phyloP scores from a whole-genome alignment of 2,113 vertebrate genomes.

The Rousettus leschenaultii region DNA sequence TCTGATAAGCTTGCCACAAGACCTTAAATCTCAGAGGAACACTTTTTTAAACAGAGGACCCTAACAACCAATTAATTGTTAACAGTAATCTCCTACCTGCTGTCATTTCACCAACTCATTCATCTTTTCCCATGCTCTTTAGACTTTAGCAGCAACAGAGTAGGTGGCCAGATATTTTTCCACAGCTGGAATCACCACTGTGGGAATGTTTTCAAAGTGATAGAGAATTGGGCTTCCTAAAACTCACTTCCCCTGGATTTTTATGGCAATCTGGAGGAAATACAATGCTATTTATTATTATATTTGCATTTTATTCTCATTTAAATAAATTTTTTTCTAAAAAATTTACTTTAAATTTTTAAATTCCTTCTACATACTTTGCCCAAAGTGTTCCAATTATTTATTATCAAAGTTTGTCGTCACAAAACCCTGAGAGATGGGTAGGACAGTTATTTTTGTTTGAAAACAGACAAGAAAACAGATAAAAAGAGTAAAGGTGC shows the following conservation, averaged over 20 bases:
- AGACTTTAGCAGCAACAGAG: background rate
- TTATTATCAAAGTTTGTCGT: background rate
- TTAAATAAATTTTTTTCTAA: background rate
- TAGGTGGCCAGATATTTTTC: background rate
- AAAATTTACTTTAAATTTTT: background rate
- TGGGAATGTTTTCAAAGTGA: background rate
- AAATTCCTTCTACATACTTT: background rate
- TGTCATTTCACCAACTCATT: background rate
- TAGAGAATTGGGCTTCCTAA: background rate
- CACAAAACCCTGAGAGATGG: background rate
- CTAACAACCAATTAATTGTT: constrained; percentile 1
- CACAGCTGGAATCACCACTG: background rate
- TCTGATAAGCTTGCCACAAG: background rate
- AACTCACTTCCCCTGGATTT: background rate
- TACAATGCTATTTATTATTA: background rate
- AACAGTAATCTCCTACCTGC: background rate
- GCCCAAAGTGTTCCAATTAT: background rate
- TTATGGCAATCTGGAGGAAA: background rate
- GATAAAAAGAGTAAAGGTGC: background rate
- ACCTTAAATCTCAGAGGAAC: background rate
- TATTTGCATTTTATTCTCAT: background rate
- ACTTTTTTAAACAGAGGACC: background rate
- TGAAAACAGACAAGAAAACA: background rate
- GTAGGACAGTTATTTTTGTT: background rate
- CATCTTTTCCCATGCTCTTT: background rate